Evolutionary conservation across 2,888 invertebrate genomes (phyloP), one percentile per base, ranked within the genome.

Genomic region (Amphipoea lucens): DNA sequence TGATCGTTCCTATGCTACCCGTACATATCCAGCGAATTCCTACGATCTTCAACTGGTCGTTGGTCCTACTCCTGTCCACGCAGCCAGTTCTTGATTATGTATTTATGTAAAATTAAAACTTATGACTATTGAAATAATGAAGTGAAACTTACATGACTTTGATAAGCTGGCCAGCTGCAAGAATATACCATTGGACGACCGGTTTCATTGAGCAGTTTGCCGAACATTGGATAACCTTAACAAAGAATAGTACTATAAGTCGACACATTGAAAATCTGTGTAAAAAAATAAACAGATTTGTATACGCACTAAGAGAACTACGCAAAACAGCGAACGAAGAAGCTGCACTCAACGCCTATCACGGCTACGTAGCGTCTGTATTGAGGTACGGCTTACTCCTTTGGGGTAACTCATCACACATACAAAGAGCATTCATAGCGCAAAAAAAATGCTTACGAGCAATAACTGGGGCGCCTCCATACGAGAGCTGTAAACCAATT

Each of bases 121-220:
- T 20, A 40, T 20, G 0, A 48, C 20, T 40, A 36, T 36, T 40
- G 1, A 12, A 51, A 40, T n/a, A 62, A 60, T 45, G 17, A 7
- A 3, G 20, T 12, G 51, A 54, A 29, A 78, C 90, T 90, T 88
- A 91, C 93, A 42, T 82, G 82, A 14, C 88, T 87, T 67, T 98
- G 97, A 92, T 99, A 99, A 12, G 98, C 97, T 94, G 98, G 98
- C 98, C 98, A 98, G 90, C 98, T 98, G 94, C 99, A 99, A 98
- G 97, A 85, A 98, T 98, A 99, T 0, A 98, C 97, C 84, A 99
- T 98, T 0, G 98, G 97, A 54, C 98, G 97, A 17, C 98, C 98
- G 57, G 98, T 98, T 84, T 97, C 95, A 93, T 98, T 98, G 83
- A 99, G 94, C 89, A 97, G 97, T 88, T 95, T 95, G 9, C 98